These are phyloP conservation scores for Acrossocheilus wenchowensis DNA, from an alignment of 2,797 vertebrate genomes.

Conservation along the genomic window DNA sequence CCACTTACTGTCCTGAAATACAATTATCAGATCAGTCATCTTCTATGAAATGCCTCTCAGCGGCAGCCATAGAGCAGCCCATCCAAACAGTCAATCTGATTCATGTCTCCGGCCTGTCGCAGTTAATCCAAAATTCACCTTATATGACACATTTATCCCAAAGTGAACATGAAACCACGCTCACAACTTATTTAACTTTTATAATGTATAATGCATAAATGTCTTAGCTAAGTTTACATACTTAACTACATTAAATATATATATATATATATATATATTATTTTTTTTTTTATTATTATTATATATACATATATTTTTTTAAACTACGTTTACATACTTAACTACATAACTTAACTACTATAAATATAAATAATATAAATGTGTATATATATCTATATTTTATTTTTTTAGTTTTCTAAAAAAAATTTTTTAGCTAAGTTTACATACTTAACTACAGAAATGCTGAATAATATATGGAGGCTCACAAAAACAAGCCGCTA, in stretches of 20 bases:
- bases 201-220: neutral
- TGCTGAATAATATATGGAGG: neutral
- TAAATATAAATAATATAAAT: too few relatives aligned
- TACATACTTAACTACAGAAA: neutral
- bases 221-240: too few relatives aligned
- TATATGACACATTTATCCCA: slow-evolving; percentile 4
- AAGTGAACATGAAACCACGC: slow-evolving; percentile 14
- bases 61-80: slow-evolving; percentile 8
- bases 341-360: too few relatives aligned
- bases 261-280: too few relatives aligned
- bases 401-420: too few relatives aligned
- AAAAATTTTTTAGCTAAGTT: neutral
- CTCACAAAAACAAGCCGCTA: neutral
- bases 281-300: too few relatives aligned
- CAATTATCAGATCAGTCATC: slow-evolving; percentile 49
- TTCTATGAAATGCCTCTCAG: slow-evolving; percentile 30
- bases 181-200: neutral
- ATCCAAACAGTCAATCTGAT: slow-evolving; percentile 25
- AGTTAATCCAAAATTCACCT: slow-evolving; percentile 19
- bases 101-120: neutral
- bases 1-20: slow-evolving; percentile 50
- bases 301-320: too few relatives aligned
- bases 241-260: too few relatives aligned
- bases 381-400: too few relatives aligned
- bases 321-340: too few relatives aligned